Base-by-base conservation (phyloP, 2,888 invertebrate genomes). In the Hyposoter dolosus region DNA sequence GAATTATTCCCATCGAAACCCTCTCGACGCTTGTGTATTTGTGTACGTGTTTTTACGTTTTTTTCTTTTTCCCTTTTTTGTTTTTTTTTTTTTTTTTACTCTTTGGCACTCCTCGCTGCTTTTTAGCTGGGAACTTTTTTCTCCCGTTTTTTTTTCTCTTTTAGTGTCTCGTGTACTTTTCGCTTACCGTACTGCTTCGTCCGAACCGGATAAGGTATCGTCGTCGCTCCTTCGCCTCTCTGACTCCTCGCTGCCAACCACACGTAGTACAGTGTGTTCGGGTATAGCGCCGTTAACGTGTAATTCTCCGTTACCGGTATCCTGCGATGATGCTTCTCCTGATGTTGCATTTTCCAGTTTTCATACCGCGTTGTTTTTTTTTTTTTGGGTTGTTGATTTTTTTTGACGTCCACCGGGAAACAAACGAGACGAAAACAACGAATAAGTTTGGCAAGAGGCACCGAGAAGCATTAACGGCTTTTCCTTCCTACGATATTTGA, bases 121-220 rank as follows among this genome's bases (percentile, higher is more conserved):
- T 93, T 60, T 60, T 60, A 15, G 1, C 60, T 60, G 4, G 81
- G 17, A 87, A 87, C 80, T 77, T 84, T 86, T 83, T 77, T 87
- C 72, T 76, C 35, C 60, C 12, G 72, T 65, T 71, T 82, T 60
- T 82, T 87, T 86, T 35, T 66, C 15, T 74, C 28, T 56, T 19
- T 69, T 45, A 43, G 40, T 75, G 45, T 75, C 43, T 43, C 45
- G 77, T 76, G 72, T 77, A 60, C 47, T 81, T 60, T 60, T 91
- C 92, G 95, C 99, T 97, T 98, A 99, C 99, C 98, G 96, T 98
- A 99, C 97, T 98, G 98, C 95, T 98, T 98, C 77, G 99, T 99
- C 95, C 98, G 96, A 91, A 98, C 98, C 89, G 98, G 98, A 89
- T 99, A 97, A 17, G 98, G 98, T 56, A 98, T 98, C 19, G 99